Evolutionary conservation across 2,113 vertebrate species (phyloP).

Genomic region (Pollachius pollachius): DNA sequence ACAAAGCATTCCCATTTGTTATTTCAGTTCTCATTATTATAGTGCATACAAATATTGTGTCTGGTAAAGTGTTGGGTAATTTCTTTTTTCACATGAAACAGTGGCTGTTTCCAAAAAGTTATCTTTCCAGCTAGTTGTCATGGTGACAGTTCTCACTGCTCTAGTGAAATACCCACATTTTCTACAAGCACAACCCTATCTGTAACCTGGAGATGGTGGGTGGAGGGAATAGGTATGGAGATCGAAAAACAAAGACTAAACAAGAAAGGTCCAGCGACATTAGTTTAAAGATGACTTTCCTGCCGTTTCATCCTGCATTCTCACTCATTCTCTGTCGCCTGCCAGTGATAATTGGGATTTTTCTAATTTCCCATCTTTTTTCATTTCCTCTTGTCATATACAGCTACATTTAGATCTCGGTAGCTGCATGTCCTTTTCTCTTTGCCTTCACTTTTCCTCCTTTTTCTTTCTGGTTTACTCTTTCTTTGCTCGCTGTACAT

Average conservation of each 20-base stretch:
- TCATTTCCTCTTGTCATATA: too few species aligned
- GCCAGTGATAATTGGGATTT: not conserved
- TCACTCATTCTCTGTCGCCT: not conserved
- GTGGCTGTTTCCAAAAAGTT: not conserved
- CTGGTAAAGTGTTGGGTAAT: too few species aligned
- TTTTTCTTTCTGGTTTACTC: too few species aligned
- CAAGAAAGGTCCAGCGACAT: not conserved
- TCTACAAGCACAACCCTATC: conserved; percentile 32
- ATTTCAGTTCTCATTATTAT: too few species aligned
- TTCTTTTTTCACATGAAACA: too few species aligned
- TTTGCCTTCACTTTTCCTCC: too few species aligned
- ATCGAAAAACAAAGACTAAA: not conserved
- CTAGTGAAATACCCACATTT: conserved; percentile 22
- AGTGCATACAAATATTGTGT: too few species aligned
- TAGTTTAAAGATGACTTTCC: not conserved
- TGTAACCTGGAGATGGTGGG: conserved; percentile 17
- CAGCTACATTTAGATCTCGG: too few species aligned
- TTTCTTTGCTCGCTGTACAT: too few species aligned
- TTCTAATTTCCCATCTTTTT: not conserved
- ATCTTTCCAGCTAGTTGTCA: conserved; percentile 52
- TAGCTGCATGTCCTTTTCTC: too few species aligned
- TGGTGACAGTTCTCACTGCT: conserved; percentile 44
- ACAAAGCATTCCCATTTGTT: too few species aligned
- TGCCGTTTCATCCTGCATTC: too few species aligned
- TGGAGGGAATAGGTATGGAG: not conserved